Conservation (phyloP, 2,797 vertebrate genomes). For the Tamandua tetradactyla region DNA sequence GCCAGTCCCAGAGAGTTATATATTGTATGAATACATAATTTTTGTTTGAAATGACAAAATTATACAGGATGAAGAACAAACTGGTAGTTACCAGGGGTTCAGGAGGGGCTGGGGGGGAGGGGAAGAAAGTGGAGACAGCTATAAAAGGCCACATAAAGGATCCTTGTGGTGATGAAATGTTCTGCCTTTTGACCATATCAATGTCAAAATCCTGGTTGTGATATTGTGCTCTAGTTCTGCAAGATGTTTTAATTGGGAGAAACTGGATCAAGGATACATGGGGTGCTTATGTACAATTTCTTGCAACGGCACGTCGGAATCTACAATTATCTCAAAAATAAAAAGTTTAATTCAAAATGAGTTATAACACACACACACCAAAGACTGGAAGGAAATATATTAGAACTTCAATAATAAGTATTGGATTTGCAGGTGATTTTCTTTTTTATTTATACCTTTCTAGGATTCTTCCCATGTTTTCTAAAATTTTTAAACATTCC, state of each 20-base stretch:
- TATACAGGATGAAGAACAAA: background rate
- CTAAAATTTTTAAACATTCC: background rate
- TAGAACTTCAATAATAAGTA: background rate
- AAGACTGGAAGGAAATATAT: background rate
- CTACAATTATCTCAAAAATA: background rate
- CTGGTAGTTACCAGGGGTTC: background rate
- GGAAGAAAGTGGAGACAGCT: too few species aligned
- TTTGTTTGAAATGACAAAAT: background rate
- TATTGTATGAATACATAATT: background rate
- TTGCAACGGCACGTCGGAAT: background rate
- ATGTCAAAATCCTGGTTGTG: background rate
- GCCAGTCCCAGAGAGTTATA: background rate
- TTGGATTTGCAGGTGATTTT: background rate
- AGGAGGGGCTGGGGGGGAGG: fast-evolving
- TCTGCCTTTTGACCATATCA: fast-evolving
- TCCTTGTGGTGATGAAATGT: fast-evolving
- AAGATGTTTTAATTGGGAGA: background rate
- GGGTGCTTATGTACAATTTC: background rate
- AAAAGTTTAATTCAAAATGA: background rate
- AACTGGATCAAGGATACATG: background rate
- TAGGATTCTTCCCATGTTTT: background rate
- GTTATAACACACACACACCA: background rate
- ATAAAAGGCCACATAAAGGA: too few species aligned
- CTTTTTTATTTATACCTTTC: background rate
- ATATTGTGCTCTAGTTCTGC: background rate